Base-by-base conservation (phyloP, 2,113 vertebrate species). In the Henicopernis longicauda region DNA sequence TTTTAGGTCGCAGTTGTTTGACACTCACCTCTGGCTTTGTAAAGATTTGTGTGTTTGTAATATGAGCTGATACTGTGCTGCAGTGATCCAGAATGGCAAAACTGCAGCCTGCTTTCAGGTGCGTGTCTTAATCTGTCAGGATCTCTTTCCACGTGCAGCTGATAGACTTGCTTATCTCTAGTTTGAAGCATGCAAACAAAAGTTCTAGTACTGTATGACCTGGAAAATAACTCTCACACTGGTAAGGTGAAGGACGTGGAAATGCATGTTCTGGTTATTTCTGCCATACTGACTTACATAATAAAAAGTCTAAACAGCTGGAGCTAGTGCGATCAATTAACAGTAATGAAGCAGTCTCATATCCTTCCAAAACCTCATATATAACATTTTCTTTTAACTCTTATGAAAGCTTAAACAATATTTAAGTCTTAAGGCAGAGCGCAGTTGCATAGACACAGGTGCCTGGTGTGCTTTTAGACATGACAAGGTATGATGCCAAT, bases 1-100 rank as follows among this genome's bases (percentile, higher is more conserved):
- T 63, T 71, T 62, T 71, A 47, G 31, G 73, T 91, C 61, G 74
- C 26, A 26, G 84, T 82, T 97, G 85, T 81, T 49, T 89, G 93
- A 71, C 32, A 5, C 40, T 74, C 86, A 67, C 52, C 86, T 78
- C 58, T 93, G 84, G 49, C 34, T 96, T 87, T 87, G 84, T 86
- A 34, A 84, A 72, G 86, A 59, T 93, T 84, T 78, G 47, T 63
- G 71, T 86, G 78, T 76, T 69, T 87, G 84, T 91, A 84, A 50
- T 66, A 71, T 66, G 77, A 89, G 65, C 84, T 69, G 79, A 52
- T 71, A 22, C 45, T n/a, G 47, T 47, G 90, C 65, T 76, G 86
- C 0, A 0, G 32, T 84, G 86, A 84, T 92, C 47, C 72, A 67
- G 89, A 89, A 57, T 2, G 0, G 78, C 20, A 10, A 31, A 77